Percentiles rank a stretch among this genome's conserved stretches.
These are phyloP conservation scores for Sturnus vulgaris DNA, from an alignment of 2,113 vertebrate species.

Conservation along the genomic window DNA sequence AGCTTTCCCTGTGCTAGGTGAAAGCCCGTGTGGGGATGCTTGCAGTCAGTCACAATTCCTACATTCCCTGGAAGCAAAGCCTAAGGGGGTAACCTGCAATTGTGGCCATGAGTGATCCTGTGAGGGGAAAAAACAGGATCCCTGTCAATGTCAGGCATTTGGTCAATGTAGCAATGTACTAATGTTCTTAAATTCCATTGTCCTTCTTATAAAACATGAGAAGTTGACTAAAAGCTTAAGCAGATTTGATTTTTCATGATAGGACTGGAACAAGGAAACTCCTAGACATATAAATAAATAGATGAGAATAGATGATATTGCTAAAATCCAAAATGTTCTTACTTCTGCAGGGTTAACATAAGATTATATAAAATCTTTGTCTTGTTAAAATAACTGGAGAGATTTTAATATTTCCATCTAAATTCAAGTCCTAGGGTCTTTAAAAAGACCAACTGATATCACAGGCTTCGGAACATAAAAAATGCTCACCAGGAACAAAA, in stretches of 20 bases:
- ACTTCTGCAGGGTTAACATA: neutral
- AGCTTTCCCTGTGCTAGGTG: neutral
- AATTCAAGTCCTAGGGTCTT: neutral
- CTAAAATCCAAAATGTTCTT: neutral
- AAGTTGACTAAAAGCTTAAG: neutral
- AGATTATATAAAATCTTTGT: neutral
- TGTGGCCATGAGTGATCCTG: neutral
- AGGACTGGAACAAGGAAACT: neutral
- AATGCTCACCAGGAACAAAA: neutral
- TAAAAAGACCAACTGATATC: neutral
- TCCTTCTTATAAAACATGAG: neutral
- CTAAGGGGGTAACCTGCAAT: neutral
- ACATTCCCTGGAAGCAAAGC: neutral
- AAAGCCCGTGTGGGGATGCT: rapidly evolving
- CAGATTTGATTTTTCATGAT: neutral
- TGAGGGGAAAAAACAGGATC: neutral
- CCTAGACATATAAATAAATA: neutral
- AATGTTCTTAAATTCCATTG: neutral
- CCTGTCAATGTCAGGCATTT: neutral
- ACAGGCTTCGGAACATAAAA: neutral
- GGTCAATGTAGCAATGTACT: neutral
- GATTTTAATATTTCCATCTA: neutral
- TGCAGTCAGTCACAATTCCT: neutral
- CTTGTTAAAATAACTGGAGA: neutral
- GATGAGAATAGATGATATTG: neutral